Conservation (phyloP, 2,113 vertebrate genomes). For the Xenopus laevis region DNA sequence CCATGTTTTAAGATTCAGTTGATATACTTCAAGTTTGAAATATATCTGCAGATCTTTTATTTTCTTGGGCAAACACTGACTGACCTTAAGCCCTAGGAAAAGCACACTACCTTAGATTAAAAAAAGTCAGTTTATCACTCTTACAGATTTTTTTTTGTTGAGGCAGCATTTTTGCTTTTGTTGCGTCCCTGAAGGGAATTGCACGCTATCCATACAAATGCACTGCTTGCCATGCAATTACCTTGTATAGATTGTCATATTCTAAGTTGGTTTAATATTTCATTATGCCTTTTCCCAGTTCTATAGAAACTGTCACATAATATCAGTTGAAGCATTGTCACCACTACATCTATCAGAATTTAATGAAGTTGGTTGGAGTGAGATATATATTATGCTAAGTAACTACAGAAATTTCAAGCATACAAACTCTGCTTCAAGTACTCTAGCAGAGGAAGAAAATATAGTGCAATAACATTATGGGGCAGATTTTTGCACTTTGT, state of each 20-base stretch:
- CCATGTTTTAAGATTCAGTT: too few species aligned
- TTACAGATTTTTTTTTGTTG: not conserved
- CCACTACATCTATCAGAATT: not conserved
- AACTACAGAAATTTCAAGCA: not conserved
- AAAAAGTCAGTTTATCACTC: conserved; percentile 9
- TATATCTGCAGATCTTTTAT: too few species aligned
- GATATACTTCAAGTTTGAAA: too few species aligned
- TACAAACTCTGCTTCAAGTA: not conserved
- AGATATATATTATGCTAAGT: not conserved
- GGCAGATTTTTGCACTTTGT: too few species aligned
- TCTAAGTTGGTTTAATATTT: conserved; percentile 6
- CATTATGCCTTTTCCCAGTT: not conserved
- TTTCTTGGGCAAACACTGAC: too few species aligned
- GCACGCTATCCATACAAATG: conserved; percentile 9
- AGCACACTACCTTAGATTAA: not conserved
- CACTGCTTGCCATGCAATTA: not conserved
- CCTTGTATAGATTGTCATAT: conserved; percentile 7
- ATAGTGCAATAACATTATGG: not conserved
- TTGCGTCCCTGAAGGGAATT: conserved; percentile 1
- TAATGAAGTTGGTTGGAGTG: not conserved
- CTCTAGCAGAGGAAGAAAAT: not conserved
- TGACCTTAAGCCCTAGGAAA: conserved; percentile 7
- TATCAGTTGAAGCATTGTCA: not conserved
- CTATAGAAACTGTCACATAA: not conserved
- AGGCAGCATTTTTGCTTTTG: not conserved